Base-by-base conservation (phyloP, 2,113 vertebrate species). In the Illadopsis cleaveri region DNA sequence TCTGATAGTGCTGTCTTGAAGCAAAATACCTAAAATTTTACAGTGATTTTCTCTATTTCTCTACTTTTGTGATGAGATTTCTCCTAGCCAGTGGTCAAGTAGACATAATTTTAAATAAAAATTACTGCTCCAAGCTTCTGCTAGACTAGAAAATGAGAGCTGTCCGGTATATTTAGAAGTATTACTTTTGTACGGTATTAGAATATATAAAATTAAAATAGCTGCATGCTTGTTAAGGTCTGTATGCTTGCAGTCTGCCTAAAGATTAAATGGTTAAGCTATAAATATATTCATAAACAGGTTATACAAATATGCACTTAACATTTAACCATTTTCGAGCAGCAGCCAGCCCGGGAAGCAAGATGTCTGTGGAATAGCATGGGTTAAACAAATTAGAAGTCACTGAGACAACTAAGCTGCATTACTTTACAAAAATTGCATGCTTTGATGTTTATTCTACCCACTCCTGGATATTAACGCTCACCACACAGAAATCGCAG, bases 301-400 rank as follows among this genome's bases (percentile, higher is more conserved):
- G 31, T 33, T 48, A 76, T 25, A 62, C 23, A 93, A 88, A 85
- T 15, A 75, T 38, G 13, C 9, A 75, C 0, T 1, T 15, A 42
- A 38, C 6, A 47, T 62, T 51, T 48, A 69, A 76, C 14, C 57
- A 18, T 40, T 87, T 27, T 57, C 23, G 6, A 76, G 23, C 15
- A 69, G 61, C 7, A 3, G 68, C 11, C 40, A 68, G 28, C 7
- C 48, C 90, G 28, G 11, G 17, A 93, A 82, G 23, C 33, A 80
- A 5, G 2, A 82, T 11, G 6, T 25, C 31, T 65, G 11, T 4
- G 4, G 24, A 82, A 64, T 0, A 47, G 7, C 4, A 12, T 4
- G 9, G 14, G 16, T 60, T 75, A 62, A 82, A 60, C 12, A 58
- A 84, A 51, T 18, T 2, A 65, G 1, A 70, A 50, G 24, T 37